A percentile compares a stretch with the other conserved stretches of the same genome.
phyloP scores from a whole-genome alignment of 2,113 vertebrate species.

The Carassius auratus region DNA sequence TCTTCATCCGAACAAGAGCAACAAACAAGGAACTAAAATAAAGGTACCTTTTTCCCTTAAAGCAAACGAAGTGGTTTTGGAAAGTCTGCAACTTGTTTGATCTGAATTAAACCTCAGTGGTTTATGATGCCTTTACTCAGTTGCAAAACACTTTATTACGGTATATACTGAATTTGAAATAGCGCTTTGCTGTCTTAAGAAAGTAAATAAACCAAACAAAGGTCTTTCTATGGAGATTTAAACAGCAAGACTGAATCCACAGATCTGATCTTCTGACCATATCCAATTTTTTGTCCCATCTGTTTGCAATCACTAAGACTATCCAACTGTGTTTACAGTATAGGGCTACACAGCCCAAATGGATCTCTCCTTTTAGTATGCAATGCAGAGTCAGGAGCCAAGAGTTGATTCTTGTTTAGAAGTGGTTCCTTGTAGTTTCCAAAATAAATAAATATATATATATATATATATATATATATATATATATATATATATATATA shows the following conservation, averaged over 20 bases:
- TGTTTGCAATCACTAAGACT: slow-evolving; percentile 9
- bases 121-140: neutral
- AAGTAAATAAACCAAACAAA: slow-evolving; percentile 16
- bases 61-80: neutral
- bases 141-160: slow-evolving; percentile 36
- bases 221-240: slow-evolving; percentile 24
- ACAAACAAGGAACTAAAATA: slow-evolving; percentile 21
- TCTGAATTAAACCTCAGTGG: slow-evolving; percentile 6
- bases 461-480: too few species aligned
- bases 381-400: neutral
- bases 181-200: neutral
- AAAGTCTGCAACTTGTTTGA: neutral
- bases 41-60: neutral
- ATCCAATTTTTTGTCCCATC: slow-evolving; percentile 20
- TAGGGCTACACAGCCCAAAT: neutral
- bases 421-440: neutral
- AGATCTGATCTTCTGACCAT: slow-evolving; percentile 11
- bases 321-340: slow-evolving; percentile 15
- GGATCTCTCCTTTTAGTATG: neutral
- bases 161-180: neutral
- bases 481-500: too few species aligned
- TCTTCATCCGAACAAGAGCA: neutral
- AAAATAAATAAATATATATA: neutral
- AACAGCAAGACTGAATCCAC: slow-evolving; percentile 1
- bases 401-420: neutral